Evolutionary conservation across 1,140 invertebrate genomes (phyloP).

Genomic region (Bombus haemorrhoidalis): DNA sequence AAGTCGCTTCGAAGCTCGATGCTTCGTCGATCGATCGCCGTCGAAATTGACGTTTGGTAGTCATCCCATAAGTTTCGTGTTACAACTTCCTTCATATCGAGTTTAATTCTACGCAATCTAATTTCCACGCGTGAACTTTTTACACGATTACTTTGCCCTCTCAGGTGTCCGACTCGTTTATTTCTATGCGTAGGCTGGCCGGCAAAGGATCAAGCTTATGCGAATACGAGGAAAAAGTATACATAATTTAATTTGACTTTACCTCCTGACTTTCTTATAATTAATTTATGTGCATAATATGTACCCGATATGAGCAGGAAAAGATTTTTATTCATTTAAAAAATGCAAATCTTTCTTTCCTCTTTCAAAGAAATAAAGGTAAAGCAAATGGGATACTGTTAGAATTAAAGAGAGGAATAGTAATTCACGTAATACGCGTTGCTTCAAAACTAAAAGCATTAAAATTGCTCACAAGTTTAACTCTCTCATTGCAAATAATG

Average conservation of each 20-base stretch:
- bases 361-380: neutral
- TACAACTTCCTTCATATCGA: neutral
- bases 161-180: neutral
- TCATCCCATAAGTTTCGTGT: neutral
- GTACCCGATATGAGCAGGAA: neutral
- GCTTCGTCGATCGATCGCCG: constrained; percentile 43
- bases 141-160: too few species aligned
- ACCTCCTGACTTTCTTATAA: neutral
- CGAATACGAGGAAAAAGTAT: neutral
- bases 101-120: neutral
- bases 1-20: neutral
- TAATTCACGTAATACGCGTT: neutral
- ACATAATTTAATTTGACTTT: neutral
- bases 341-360: neutral
- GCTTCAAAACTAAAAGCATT: neutral
- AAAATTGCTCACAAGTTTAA: too few species aligned
- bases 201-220: neutral
- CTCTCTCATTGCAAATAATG: neutral
- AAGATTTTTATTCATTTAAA: neutral
- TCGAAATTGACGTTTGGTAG: constrained; percentile 1
- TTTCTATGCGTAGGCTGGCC: neutral
- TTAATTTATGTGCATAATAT: constrained; percentile 19
- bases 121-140: neutral
- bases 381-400: neutral
- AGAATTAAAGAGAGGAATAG: neutral